These are phyloP conservation scores for Eurosta solidaginis DNA, from an alignment of 1,140 invertebrate genomes.

Conservation along the genomic window DNA sequence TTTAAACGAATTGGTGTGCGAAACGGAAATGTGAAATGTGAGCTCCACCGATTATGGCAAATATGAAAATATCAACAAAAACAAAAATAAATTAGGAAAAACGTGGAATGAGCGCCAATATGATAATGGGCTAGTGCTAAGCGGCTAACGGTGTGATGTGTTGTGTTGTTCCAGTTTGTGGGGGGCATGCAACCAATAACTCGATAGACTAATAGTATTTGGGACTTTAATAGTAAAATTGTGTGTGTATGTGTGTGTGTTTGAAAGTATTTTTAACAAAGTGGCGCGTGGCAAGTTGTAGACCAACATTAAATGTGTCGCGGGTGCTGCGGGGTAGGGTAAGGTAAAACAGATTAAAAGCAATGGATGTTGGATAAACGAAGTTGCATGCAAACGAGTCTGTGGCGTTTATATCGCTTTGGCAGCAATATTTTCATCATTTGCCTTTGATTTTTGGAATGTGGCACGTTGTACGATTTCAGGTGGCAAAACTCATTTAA, in stretches of 20 bases:
- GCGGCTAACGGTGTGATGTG: too few relatives aligned
- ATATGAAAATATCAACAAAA: slow-evolving; percentile 3
- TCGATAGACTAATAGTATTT: background rate
- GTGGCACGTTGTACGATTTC: background rate
- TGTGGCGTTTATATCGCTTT: too few relatives aligned
- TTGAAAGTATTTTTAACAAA: background rate
- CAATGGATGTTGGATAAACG: background rate
- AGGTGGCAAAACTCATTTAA: too few relatives aligned
- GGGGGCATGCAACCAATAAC: background rate
- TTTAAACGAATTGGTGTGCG: background rate
- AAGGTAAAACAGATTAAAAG: too few relatives aligned
- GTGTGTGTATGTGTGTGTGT: background rate
- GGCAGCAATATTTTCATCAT: too few relatives aligned
- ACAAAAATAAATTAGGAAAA: too few relatives aligned
- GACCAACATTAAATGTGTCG: background rate
- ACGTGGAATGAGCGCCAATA: background rate
- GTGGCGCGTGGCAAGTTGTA: background rate
- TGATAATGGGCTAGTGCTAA: background rate
- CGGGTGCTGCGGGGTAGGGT: too few relatives aligned
- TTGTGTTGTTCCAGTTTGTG: background rate
- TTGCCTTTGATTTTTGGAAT: too few relatives aligned
- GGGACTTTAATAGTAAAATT: too few relatives aligned
- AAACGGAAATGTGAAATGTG: slow-evolving; percentile 6
- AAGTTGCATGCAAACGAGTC: background rate
- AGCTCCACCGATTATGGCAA: background rate